Percentiles rank a stretch among this genome's conserved stretches.
phyloP scores from a whole-genome alignment of 2,113 vertebrate species.

The Elaphurus davidianus region DNA sequence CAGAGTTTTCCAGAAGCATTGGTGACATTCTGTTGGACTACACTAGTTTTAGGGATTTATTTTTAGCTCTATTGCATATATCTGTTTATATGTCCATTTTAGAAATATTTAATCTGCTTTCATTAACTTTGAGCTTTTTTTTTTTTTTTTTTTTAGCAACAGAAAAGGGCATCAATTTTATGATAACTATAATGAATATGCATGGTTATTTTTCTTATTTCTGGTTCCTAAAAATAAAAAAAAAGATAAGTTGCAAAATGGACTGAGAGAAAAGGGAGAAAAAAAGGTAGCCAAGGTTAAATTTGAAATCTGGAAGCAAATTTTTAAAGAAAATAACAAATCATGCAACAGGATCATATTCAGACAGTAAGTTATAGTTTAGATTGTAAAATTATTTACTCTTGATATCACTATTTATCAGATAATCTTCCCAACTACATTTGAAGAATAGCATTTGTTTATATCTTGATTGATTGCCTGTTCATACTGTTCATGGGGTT shows the following conservation, averaged over 20 bases:
- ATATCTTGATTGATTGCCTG: background rate
- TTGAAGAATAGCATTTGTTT: background rate
- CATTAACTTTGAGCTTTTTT: background rate
- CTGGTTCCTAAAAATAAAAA: background rate
- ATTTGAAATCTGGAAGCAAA: background rate
- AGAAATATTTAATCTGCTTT: background rate
- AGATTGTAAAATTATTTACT: background rate
- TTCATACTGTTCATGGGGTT: background rate
- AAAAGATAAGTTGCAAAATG: background rate
- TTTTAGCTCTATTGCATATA: background rate
- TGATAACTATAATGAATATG: background rate
- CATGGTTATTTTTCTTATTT: background rate
- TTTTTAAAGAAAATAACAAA: background rate
- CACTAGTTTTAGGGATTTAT: background rate
- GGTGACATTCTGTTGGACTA: background rate
- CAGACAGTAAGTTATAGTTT: background rate
- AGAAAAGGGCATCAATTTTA: background rate
- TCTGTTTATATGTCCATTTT: background rate
- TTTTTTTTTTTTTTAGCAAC: background rate
- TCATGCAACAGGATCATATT: background rate
- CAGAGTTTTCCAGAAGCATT: background rate
- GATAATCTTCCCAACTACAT: background rate
- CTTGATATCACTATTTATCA: background rate
- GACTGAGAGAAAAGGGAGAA: background rate
- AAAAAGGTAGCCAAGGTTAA: background rate